Evolutionary conservation across 2,888 invertebrate species (phyloP), one percentile per base, ranked within the genome.

Genomic region (Bruchidius siliquastri): DNA sequence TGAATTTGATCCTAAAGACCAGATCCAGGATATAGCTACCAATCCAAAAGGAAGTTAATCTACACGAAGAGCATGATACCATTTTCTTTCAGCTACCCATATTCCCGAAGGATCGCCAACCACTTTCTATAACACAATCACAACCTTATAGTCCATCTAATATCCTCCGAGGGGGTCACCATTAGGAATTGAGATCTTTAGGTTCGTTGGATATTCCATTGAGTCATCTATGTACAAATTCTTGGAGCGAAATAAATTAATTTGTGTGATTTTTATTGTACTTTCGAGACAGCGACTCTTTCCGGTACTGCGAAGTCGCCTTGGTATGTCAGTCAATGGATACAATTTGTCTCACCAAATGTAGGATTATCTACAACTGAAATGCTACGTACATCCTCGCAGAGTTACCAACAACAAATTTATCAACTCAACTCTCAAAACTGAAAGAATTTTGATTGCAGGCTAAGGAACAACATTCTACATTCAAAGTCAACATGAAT

Each of bases 251-350:
- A 78, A 76, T 77, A 77, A 78, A 78, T 77, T 77, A 71, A 75
- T 78, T 80, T 77, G 77, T 76, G 78, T 78, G 49, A 3, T 49
- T 79, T 77, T 79, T 77, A 79, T 85, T 84, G 84, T 84, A 85
- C 85, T 85, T 82, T 85, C 79, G 81, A 83, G 81, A 82, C 82
- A 80, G 82, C 80, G 81, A 76, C 75, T 49, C 49, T 13, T 13
- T 49, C 30, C 6, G 49, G 49, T 13, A 49, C 10, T 13, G 18
- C 49, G 49, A 13, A 26, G 2, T 26, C 49, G 8, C 49, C 49
- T 49, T 49, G 49, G 8, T 13, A 49, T 4, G 49, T 49, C 18
- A 49, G 49, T 49, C 49, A 13, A 13, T 49, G 18, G 49, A 49
- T 49, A 13, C 49, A 13, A 49, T 18, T 49, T 4, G 8, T 13